phyloP scores from a whole-genome alignment of 2,113 vertebrate species.

The Hystrix brachyura region DNA sequence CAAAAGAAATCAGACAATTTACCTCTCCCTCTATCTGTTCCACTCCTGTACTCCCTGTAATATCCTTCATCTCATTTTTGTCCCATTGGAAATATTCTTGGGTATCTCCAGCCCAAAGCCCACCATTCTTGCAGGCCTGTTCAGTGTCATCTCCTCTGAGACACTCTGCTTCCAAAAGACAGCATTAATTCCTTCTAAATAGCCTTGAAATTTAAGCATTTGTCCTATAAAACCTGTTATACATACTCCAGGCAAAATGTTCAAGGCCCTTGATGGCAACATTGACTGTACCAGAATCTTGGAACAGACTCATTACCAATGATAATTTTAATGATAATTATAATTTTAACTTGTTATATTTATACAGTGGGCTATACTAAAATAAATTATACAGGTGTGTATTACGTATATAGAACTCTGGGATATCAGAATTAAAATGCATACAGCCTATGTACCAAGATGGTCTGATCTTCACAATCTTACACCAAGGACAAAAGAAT shows the following conservation, averaged over 20 bases:
- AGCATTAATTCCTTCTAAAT: neutral
- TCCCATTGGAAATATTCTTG: neutral
- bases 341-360: neutral
- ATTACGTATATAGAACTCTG: neutral
- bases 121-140: neutral
- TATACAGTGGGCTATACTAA: neutral
- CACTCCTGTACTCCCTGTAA: neutral
- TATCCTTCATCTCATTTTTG: neutral
- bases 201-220: neutral
- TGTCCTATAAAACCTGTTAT: neutral
- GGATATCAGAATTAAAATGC: neutral
- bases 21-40: neutral
- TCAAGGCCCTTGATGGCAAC: neutral
- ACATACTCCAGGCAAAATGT: neutral
- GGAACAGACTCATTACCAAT: neutral
- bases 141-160: neutral
- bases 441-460: neutral
- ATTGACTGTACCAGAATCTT: neutral
- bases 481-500: neutral
- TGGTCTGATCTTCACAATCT: neutral
- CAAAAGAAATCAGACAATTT: neutral
- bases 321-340: neutral
- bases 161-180: neutral
- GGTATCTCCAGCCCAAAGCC: neutral
- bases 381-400: neutral